Base-by-base conservation (phyloP, 2,113 vertebrate genomes). In the Girardinichthys multiradiatus region DNA sequence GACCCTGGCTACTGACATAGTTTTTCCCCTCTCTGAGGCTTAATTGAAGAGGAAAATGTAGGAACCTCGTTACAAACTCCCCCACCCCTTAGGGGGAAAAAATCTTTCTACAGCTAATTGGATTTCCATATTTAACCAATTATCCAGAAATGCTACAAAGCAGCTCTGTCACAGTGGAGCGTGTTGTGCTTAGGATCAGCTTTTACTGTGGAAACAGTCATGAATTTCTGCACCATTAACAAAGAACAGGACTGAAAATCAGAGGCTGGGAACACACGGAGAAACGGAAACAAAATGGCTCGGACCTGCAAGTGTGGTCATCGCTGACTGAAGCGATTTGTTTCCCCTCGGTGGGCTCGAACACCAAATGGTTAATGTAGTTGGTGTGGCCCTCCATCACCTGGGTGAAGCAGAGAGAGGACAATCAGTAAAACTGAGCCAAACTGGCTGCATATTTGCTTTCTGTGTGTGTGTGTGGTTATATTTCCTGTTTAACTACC, bases 271-370 rank as follows among this genome's bases (percentile, higher is more conserved):
- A 82, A 77, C 33, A 74, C 65, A 70, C 72, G 64, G 69, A 66
- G 13, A 57, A n/a, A 30, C 15, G n/a, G 48, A 74, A 76, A 76
- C 60, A 77, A 87, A 87, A 76, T 10, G 15, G 82, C 65, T 86
- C 94, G 72, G 93, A 99, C 98, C 98, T 98, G 95, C 97, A 99
- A 82, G 98, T 98, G 94, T 98, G 97, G 90, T 99, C 97, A 77
- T 99, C 98, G 72, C 97, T 97, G 89, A 99, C 97, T 62, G 97
- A 98, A 91, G 97, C 97, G 73, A 99, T 93, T 91, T 96, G 96
- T 89, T 96, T 96, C 86, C 97, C 98, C 82, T 96, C 95, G 8
- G 83, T 95, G 68, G 98, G 97, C 80, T 96, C 95, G 85, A 98
- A 99, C 54, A 97, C 96, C 92, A 99, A 82, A 78, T 96, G 96